Base-by-base conservation (phyloP, 2,888 invertebrate genomes). In the Lasiommata megera region DNA sequence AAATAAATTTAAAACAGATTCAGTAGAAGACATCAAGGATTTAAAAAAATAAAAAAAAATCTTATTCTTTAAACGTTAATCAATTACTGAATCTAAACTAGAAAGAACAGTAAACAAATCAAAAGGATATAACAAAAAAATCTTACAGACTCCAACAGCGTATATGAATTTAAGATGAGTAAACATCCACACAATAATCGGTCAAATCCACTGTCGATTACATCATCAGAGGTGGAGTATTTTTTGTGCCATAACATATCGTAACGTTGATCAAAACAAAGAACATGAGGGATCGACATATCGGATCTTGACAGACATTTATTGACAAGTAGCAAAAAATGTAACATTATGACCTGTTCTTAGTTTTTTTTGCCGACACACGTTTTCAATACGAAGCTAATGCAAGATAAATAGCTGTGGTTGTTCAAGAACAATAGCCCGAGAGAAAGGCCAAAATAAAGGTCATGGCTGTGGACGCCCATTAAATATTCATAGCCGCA, bases 401-500 rank as follows among this genome's bases (percentile, higher is more conserved):
- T 73, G 70, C 79, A 82, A 82, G 82, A 82, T 80, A 79, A 75
- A 76, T 72, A 70, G 71, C 72, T 47, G 44, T 56, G 64, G 61
- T 31, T 18, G 23, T 46, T 62, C 66, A 67, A 74, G 80, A 87
- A 85, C 84, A 87, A 85, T 82, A 72, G 79, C 68, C 73, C 69
- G 65, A 70, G 76, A 73, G 70, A 75, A 77, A 82, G 83, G 81
- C 79, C 80, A 72, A 80, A 82, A 82, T 82, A 80, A 84, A 87
- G 85, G 87, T 87, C 85, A 87, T 78, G 68, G 80, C 69, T 79
- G 70, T 66, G 73, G 72, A 71, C 72, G 70, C 68, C 72, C 75
- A 83, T 83, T 84, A 84, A 77, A 84, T 83, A 88, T 88, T 84
- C 84, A 87, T 86, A 77, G 74, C 70, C 73, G 74, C 75, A 80